Evolutionary conservation across 2,888 invertebrate species (phyloP), one percentile per base, ranked within the genome.

Genomic region (Anorthoa munda): DNA sequence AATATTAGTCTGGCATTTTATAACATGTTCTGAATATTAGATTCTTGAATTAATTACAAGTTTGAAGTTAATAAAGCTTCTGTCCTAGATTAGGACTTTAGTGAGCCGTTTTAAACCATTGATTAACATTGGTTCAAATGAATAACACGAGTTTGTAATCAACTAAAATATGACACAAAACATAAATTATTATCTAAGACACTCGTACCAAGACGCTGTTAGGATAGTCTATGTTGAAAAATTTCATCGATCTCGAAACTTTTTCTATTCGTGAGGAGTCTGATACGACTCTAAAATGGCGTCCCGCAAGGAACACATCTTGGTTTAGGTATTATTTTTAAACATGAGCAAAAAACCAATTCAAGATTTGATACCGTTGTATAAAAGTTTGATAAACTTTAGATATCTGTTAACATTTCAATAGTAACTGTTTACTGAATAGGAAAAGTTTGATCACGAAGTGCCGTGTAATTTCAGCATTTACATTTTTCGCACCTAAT

Each of bases 141-240:
- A 90, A 92, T 90, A 90, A 91, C 91, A 92, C 87, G 89, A 91
- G 87, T 83, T 66, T 84, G 75, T 81, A 90, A 90, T 87, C 90
- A 90, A 89, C 77, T 83, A 83, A 87, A 88, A 88, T 87, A 87
- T 82, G 84, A 90, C 87, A 89, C 88, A 91, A 88, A 90, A 88
- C 90, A 91, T 81, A 88, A 87, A 91, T 93, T 94, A 94, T 92
- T 92, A 93, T 88, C 92, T 94, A 94, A 93, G 86, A 89, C 96
- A 95, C 95, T 96, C 95, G 95, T 96, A 96, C 96, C 93, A 95
- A 95, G 95, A 96, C 96, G 96, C 96, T 96, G 96, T 96, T 96
- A 95, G 93, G 92, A 86, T 79, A 90, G 89, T 90, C 91, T 89
- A 89, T 86, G 90, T 90, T 89, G 85, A 86, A 85, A 83, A 85